Evolutionary conservation across 2,888 invertebrate species (phyloP).

Genomic region (Hypena proboscidalis): DNA sequence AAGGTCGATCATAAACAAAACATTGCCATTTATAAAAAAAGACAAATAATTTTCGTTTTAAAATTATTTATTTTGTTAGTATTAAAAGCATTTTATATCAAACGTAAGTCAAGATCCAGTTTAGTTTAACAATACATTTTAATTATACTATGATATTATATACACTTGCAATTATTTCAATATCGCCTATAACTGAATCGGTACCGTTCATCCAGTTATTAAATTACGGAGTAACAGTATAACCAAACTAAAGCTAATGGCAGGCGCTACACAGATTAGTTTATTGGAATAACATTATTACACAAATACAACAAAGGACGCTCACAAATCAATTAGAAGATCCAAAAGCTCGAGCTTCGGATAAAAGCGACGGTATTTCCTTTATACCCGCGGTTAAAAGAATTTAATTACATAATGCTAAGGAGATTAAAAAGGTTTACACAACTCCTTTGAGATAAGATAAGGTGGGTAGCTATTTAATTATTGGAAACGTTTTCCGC

Average conservation of each 20-base stretch:
- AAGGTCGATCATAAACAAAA: no score
- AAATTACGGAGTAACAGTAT: slow-evolving; percentile 23
- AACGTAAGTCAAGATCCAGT: no score
- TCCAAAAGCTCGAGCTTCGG: slow-evolving; percentile 66
- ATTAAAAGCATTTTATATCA: no score
- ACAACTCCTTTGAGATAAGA: slow-evolving; percentile 74
- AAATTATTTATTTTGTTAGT: no score
- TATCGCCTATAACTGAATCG: slow-evolving; percentile 6
- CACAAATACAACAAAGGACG: slow-evolving; percentile 60
- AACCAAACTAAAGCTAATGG: slow-evolving; percentile 29
- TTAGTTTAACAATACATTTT: no score
- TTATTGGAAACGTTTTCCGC: slow-evolving; percentile 63
- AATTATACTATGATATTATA: no score
- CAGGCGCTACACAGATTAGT: slow-evolving; percentile 22
- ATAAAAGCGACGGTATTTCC: slow-evolving; percentile 75
- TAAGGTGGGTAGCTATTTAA: slow-evolving; percentile 69
- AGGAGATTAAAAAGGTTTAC: slow-evolving; percentile 79
- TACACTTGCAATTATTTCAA: no score
- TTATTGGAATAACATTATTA: slow-evolving; percentile 49
- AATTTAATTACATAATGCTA: slow-evolving; percentile 81
- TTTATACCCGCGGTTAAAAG: slow-evolving; percentile 79
- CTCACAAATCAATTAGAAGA: slow-evolving; percentile 73
- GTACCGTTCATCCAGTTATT: slow-evolving; percentile 27
- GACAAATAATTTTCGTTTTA: no score
- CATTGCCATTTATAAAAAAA: no score